Percentiles rank a stretch among this genome's conserved stretches.
These are phyloP conservation scores for Laticauda laticaudata DNA, from an alignment of 2,113 vertebrate genomes.

Conservation along the genomic window DNA sequence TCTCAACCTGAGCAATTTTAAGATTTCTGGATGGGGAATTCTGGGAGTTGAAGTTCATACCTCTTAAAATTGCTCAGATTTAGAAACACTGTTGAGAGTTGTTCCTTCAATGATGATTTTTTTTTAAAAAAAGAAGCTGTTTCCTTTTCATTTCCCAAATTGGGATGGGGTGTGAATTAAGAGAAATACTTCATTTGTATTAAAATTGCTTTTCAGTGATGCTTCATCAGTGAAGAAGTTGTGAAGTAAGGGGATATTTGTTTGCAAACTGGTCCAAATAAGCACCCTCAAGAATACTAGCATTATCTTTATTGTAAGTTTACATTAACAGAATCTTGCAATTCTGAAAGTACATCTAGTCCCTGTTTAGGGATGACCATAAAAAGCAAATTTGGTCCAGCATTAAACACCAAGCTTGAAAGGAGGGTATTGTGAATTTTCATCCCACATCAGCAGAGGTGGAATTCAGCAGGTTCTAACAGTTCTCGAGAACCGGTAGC, in stretches of 20 bases:
- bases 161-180: not conserved
- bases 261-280: not conserved
- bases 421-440: not conserved
- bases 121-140: not conserved
- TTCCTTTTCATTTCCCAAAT: not conserved
- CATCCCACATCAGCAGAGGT: not conserved
- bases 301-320: not conserved
- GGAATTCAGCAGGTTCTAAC: no score
- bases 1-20: not conserved
- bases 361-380: not conserved
- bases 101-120: not conserved
- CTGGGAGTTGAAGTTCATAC: not conserved
- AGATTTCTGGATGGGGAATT: not conserved
- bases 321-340: not conserved
- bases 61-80: not conserved
- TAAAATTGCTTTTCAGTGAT: not conserved
- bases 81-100: not conserved
- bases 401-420: not conserved
- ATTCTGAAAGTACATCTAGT: not conserved
- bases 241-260: not conserved
- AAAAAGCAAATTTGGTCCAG: not conserved
- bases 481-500: no score
- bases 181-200: not conserved
- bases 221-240: not conserved
- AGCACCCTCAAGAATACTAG: not conserved